Conservation (phyloP, 2,113 vertebrate species). For the Chionis minor region DNA sequence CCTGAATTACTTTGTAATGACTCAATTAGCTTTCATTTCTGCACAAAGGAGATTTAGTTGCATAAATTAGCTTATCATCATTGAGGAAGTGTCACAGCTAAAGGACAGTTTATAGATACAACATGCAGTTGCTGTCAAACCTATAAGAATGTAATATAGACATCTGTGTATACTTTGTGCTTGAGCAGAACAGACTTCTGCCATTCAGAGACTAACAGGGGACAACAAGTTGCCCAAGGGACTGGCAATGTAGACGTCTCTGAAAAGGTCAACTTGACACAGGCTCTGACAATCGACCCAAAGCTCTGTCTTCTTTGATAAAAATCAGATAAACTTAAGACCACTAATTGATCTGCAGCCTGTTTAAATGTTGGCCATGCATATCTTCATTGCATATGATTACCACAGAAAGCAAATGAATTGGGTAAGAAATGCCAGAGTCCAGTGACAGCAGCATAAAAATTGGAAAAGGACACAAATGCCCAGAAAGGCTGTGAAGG, state of each 20-base stretch:
- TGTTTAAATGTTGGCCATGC: conserved; percentile 91
- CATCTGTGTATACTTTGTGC: conserved; percentile 99
- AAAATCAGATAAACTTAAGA: conserved; percentile 99
- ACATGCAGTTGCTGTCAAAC: conserved; percentile 98
- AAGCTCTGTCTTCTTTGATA: conserved; percentile 97
- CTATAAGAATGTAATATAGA: conserved; percentile 95
- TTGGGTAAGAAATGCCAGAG: conserved; percentile 78
- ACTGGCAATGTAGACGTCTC: conserved; percentile 88
- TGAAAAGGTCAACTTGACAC: conserved; percentile 99
- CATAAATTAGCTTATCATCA: conserved; percentile 99
- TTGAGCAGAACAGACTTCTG: conserved; percentile 98
- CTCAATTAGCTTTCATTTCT: conserved; percentile 99
- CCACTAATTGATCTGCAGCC: conserved; percentile 89
- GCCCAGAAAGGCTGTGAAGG: conserved; percentile 59
- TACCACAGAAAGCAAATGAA: conserved; percentile 82
- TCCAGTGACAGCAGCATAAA: conserved; percentile 78
- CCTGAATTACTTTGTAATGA: conserved; percentile 99
- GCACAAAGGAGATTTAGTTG: conserved; percentile 98
- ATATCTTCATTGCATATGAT: conserved; percentile 91
- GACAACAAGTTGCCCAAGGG: conserved; percentile 90
- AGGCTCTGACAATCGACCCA: conserved; percentile 98
- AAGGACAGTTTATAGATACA: conserved; percentile 99
- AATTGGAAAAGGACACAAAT: conserved; percentile 71
- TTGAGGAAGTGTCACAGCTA: conserved; percentile 97
- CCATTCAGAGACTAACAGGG: conserved; percentile 96